Percentiles rank a stretch among this genome's conserved stretches.
These are phyloP conservation scores for Cryptocephalus primarius DNA, from an alignment of 2,888 invertebrate genomes.

Conservation along the genomic window DNA sequence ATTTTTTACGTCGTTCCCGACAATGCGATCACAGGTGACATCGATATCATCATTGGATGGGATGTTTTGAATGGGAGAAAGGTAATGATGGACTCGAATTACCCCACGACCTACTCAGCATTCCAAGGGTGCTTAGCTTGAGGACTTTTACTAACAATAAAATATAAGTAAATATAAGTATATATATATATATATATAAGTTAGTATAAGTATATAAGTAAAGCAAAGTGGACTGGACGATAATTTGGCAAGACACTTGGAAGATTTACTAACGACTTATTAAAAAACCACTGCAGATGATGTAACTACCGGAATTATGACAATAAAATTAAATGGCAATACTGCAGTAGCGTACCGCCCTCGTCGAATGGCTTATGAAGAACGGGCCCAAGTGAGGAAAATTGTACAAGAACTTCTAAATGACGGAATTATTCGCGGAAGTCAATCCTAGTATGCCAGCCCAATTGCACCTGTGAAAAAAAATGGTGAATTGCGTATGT, in stretches of 20 bases:
- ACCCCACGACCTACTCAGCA: neutral
- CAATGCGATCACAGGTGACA: conserved; percentile 7
- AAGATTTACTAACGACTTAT: neutral
- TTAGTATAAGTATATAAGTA: neutral
- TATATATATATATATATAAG: no score
- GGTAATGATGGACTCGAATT: conserved; percentile 2
- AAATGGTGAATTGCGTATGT: conserved; percentile 8
- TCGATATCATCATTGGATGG: conserved; percentile 3
- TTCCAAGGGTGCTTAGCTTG: neutral
- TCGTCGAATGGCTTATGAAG: neutral
- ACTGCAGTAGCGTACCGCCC: neutral
- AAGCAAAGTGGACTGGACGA: neutral
- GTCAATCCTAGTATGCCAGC: conserved; percentile 10
- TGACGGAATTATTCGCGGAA: neutral
- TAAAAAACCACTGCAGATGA: neutral
- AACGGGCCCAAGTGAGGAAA: neutral
- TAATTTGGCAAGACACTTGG: neutral
- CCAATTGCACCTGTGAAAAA: conserved; percentile 14
- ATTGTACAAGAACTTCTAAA: neutral
- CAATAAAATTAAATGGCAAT: neutral
- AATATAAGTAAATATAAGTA: no score
- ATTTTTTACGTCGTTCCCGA: conserved; percentile 11
- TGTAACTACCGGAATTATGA: neutral
- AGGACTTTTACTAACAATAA: no score
- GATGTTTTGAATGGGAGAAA: conserved; percentile 3